These are phyloP conservation scores for Scartelaos histophorus DNA, from an alignment of 2,113 vertebrate genomes.

Conservation along the genomic window DNA sequence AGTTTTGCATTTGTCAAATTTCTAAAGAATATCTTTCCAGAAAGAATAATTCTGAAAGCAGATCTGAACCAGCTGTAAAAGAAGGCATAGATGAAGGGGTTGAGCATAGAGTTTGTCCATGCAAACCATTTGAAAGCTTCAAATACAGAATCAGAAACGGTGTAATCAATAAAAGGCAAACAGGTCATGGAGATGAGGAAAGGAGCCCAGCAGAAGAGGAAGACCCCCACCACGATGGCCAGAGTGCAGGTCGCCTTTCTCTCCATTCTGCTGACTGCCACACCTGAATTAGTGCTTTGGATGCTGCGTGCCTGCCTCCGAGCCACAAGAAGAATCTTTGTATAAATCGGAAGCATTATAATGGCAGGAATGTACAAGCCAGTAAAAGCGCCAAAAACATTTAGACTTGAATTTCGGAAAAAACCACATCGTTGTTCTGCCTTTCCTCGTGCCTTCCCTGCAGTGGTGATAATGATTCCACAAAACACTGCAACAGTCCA, in stretches of 20 bases:
- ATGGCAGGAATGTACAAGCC: constrained; percentile 36
- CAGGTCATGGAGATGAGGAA: constrained; percentile 15
- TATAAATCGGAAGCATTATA: constrained; percentile 37
- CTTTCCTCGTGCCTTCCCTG: neutral
- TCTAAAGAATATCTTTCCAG: constrained; percentile 33
- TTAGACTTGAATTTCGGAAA: neutral
- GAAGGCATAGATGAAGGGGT: constrained; percentile 39
- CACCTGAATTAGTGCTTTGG: constrained; percentile 19
- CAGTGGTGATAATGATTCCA: constrained; percentile 64
- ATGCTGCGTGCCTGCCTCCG: constrained; percentile 33
- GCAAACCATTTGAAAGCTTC: constrained; percentile 12
- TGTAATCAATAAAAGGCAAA: neutral
- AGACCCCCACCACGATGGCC: constrained; percentile 29
- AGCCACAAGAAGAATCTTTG: constrained; percentile 46
- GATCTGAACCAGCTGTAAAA: constrained; percentile 44
- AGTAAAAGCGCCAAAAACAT: constrained; percentile 10
- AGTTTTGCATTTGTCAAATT: constrained; percentile 24
- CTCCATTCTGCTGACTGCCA: constrained; percentile 27
- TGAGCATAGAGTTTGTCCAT: constrained; percentile 33
- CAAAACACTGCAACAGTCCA: constrained; percentile 79
- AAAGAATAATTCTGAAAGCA: constrained; percentile 36
- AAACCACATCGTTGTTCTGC: constrained; percentile 4
- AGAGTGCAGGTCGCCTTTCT: constrained; percentile 40
- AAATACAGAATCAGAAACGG: constrained; percentile 5
- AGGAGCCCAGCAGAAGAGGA: constrained; percentile 23